phyloP scores from a whole-genome alignment of 2,113 vertebrate genomes.

The Marcusenius ussheri region DNA sequence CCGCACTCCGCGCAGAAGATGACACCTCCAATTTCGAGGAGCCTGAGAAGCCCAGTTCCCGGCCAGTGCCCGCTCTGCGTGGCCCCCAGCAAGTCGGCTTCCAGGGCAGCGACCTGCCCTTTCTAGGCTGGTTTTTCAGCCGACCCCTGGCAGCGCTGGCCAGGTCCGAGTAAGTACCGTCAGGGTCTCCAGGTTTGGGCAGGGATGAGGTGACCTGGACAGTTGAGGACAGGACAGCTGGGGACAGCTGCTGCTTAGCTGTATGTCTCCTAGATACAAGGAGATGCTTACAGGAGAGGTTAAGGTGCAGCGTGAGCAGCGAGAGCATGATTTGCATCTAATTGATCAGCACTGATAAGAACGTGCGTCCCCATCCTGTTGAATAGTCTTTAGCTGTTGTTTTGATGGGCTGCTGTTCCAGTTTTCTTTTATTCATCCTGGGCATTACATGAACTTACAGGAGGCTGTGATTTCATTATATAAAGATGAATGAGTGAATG shows the following conservation, averaged over 20 bases:
- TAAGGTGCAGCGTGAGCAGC: not conserved
- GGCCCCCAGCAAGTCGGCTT: conserved; percentile 81
- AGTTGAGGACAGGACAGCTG: not conserved
- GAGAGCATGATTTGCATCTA: not conserved
- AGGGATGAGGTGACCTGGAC: not conserved
- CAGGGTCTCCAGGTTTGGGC: not conserved
- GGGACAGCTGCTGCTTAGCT: not conserved
- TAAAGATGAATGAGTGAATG: not conserved
- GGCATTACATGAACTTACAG: not conserved
- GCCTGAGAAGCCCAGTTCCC: conserved; percentile 79
- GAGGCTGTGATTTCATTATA: not conserved
- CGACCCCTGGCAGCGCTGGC: conserved; percentile 77
- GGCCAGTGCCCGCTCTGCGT: conserved; percentile 72
- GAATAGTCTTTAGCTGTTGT: not conserved
- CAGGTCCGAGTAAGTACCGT: conserved; percentile 86
- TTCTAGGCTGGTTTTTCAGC: conserved; percentile 96
- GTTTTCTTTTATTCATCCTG: not conserved
- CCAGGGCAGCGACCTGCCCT: conserved; percentile 86
- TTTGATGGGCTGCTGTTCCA: not conserved
- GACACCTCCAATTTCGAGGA: conserved; percentile 99
- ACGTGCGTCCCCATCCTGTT: not conserved
- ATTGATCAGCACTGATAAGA: not conserved
- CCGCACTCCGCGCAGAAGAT: conserved; percentile 90
- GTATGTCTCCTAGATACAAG: not conserved
- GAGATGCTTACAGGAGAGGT: not conserved